Base-by-base conservation (phyloP, 1,140 invertebrate genomes). In the Drosophila neocordata region DNA sequence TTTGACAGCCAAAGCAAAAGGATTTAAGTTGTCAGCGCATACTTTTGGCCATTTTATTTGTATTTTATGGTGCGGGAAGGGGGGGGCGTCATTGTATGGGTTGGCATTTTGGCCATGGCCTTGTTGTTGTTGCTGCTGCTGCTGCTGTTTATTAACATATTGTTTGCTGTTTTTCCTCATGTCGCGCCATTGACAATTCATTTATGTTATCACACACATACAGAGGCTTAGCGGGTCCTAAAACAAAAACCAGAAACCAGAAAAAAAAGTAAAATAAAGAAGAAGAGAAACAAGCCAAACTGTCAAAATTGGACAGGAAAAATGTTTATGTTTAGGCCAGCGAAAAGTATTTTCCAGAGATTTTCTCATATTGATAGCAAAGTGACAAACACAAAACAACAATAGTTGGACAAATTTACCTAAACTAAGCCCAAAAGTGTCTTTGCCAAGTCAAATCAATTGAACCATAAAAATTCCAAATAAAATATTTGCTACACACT, bases 11-110 rank as follows among this genome's bases (percentile, higher is more conserved):
- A 48, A 48, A 48, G 41, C 15, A 56, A 63, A 64, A 66, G 83
- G 83, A 79, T 88, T 87, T 76, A 87, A 88, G 82, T 88, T 87
- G 82, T 85, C 83, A 82, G 78, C 70, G 83, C 83, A 73, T 78
- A 79, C 78, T 88, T 87, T 48, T 48, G 69, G 68, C 69, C 71
- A 77, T 77, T 69, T 73, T 77, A 77, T 73, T 48, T 48, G 41
- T 48, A 48, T 48, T 48, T 48, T 48, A 35, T 67, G 60, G 56
- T 34, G 35, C 38, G 57, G 57, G 51, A 18, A 0, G 52, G 27
- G 9, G 56, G 44, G 18, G 35, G 41, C 0, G 41, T 27, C 13
- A 13, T 55, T 57, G 59, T 44, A 22, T 62, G 38, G 22, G 65
- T 62, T 31, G 44, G 27, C 8, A 51, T 38, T 13, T 70, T 62